A percentile compares a stretch with the other conserved stretches of the same genome.
phyloP scores from a whole-genome alignment of 2,113 vertebrate genomes.

The Pollimyrus isidori region DNA sequence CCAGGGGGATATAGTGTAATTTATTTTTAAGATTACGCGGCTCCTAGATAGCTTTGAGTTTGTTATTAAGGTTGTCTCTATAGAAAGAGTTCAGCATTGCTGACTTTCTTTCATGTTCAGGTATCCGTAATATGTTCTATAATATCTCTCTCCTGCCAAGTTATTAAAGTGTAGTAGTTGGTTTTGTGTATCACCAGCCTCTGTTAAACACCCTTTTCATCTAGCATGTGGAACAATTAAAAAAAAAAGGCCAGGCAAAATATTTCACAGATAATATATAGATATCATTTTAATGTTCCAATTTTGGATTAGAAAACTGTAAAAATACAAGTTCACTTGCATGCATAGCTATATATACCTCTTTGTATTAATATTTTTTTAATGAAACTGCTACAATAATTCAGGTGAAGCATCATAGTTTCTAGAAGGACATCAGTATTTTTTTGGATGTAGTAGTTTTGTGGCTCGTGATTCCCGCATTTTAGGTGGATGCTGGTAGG shows the following conservation, averaged over 20 bases:
- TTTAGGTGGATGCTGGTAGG: background rate
- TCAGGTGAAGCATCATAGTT: background rate
- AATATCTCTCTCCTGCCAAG: background rate
- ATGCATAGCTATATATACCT: background rate
- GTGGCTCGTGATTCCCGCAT: background rate
- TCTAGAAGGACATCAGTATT: background rate
- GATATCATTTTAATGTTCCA: background rate
- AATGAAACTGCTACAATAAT: background rate
- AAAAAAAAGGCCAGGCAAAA: background rate
- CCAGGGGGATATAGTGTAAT: constrained; percentile 49
- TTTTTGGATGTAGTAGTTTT: background rate
- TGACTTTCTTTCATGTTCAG: background rate
- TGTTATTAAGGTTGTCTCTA: background rate
- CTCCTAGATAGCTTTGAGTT: constrained; percentile 3
- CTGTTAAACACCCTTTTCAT: background rate
- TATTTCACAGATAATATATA: background rate
- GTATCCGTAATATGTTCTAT: background rate
- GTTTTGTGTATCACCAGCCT: background rate
- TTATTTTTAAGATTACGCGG: constrained; percentile 39
- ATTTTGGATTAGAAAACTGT: background rate
- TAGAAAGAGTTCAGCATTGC: background rate
- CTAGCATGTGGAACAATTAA: background rate
- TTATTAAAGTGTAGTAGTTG: background rate
- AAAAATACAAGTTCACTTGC: background rate
- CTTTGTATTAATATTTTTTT: background rate